These are phyloP conservation scores for Nycticorax nycticorax DNA, from an alignment of 2,113 vertebrate genomes.

Conservation along the genomic window DNA sequence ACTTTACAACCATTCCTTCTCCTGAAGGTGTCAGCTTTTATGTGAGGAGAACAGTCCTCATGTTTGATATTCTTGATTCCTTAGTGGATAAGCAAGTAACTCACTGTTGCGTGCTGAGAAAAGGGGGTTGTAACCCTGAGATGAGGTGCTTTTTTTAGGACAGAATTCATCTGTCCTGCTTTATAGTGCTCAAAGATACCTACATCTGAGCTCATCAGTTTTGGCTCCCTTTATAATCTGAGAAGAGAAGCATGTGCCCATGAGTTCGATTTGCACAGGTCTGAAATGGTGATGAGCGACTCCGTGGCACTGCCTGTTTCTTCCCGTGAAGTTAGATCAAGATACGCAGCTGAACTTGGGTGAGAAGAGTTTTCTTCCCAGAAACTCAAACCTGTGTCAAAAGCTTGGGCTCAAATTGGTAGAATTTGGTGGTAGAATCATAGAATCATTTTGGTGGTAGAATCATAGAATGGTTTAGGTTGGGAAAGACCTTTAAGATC, in stretches of 20 bases:
- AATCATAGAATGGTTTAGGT: too few species aligned
- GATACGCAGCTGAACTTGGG: neutral
- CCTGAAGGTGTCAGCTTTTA: neutral
- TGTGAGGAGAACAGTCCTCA: accelerated
- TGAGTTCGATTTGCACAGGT: neutral
- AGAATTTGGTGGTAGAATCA: neutral
- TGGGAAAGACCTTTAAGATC: too few species aligned
- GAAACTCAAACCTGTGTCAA: neutral
- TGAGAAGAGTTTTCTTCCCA: neutral
- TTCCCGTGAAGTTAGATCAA: neutral
- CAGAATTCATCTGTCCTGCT: neutral
- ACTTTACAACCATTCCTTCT: neutral
- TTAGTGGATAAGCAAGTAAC: neutral
- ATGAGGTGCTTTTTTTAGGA: neutral
- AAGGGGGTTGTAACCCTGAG: neutral
- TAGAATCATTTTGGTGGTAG: neutral
- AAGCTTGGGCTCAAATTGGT: neutral
- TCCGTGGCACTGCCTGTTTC: neutral
- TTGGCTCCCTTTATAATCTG: neutral
- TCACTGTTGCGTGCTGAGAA: neutral
- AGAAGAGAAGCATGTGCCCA: neutral
- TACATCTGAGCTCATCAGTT: neutral
- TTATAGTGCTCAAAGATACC: neutral
- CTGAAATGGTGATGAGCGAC: neutral
- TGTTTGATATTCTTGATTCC: neutral